Conservation (phyloP, 1,140 invertebrate genomes). For the Bombus soroeensis region DNA sequence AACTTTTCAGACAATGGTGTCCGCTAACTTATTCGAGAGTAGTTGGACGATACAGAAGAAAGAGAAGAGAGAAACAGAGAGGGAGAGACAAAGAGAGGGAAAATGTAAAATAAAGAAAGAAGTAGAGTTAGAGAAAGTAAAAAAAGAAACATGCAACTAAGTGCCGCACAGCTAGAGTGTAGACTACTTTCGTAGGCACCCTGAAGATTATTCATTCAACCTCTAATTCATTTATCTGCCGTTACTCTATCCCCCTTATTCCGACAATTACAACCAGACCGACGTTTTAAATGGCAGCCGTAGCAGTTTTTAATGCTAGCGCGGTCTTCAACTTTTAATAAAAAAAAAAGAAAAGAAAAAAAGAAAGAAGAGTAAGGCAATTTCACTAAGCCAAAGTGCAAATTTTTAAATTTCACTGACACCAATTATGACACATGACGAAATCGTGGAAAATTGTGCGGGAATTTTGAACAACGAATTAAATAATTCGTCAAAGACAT, state of each 20-base stretch:
- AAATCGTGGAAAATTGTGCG: too few relatives aligned
- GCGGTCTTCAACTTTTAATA: neutral
- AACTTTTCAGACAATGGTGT: conserved; percentile 73
- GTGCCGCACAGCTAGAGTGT: conserved; percentile 52
- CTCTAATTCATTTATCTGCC: conserved; percentile 69
- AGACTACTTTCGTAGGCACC: conserved; percentile 43
- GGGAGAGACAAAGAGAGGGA: conserved; percentile 3
- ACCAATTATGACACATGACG: too few relatives aligned
- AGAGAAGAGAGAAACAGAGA: too few relatives aligned
- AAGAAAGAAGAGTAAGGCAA: neutral
- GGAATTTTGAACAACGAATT: too few relatives aligned
- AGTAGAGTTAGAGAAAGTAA: neutral
- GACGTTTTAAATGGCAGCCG: conserved; percentile 19
- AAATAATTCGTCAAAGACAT: too few relatives aligned
- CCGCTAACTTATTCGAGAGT: conserved; percentile 49
- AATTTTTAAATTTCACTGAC: too few relatives aligned
- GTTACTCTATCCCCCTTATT: conserved; percentile 25
- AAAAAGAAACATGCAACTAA: conserved; percentile 44
- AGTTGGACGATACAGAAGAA: conserved; percentile 48
- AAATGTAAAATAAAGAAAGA: neutral
- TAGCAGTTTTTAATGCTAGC: neutral
- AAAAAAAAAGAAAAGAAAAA: neutral
- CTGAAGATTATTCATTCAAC: conserved; percentile 63
- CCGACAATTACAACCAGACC: conserved; percentile 5
- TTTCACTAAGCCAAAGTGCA: too few relatives aligned